Evolutionary conservation across 2,888 invertebrate species (phyloP), one percentile per base, ranked within the genome.

Genomic region (Apodemia mormo): DNA sequence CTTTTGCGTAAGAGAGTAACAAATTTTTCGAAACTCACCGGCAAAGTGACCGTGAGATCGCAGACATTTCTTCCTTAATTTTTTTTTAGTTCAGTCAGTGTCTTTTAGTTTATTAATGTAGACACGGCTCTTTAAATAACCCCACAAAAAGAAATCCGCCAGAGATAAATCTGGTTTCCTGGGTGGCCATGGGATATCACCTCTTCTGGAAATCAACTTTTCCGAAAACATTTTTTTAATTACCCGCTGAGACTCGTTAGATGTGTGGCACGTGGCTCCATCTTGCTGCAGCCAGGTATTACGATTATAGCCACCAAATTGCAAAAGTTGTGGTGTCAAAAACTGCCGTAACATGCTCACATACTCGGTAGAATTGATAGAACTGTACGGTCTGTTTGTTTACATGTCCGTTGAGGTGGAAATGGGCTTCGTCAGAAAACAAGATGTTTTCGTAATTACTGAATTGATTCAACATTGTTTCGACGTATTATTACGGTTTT

Each of bases 231-330:
- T 72, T 30, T 75, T 72, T 69, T 72, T 75, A 52, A 76, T 71
- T 56, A 75, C 69, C 71, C 67, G 70, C 74, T 73, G 30, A 65
- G 73, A 70, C 67, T 68, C 72, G 40, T 73, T 75, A 1, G 73
- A 71, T 67, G 73, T 75, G 71, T 74, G 75, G 64, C 73, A 74
- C 5, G 76, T 76, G 66, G 74, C 74, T 70, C 76, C 72, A 68
- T 69, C 69, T 73, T 73, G 76, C 65, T 78, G 75, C 69, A 78
- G 72, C 76, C 76, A 76, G 45, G 72, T 74, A 8, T 52, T 56
- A 49, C 65, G 69, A 69, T 75, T 76, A 37, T 72, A 76, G 66
- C 72, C 74, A 67, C 67, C 65, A 76, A 74, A 76, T 73, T 74
- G 6, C 66, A 56, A 74, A 65, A 76, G 71, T 61, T 56, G 43